Evolutionary conservation across 53 echinoderm and acorn worm species (phyloP), one percentile per base, ranked within the genome.

Genomic region (Henricia sp.): DNA sequence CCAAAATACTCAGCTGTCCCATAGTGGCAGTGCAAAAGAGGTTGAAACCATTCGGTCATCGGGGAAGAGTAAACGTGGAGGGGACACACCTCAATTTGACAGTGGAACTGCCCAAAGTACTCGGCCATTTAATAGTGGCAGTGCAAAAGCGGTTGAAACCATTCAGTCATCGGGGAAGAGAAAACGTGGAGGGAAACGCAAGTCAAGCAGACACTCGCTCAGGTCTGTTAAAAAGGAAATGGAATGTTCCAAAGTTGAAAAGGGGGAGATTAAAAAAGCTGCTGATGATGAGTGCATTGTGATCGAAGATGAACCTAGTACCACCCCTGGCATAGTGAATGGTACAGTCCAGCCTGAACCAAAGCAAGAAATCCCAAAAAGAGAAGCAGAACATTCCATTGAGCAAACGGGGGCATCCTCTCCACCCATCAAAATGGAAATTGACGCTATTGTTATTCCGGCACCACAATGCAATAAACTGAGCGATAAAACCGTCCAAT

Each of bases 251-350:
- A 70, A 70, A 55, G 51, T n/a, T 40, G 52, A 68, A 68, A 14
- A 16, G n/a, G 57, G 50, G 19, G 16, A 50, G 16, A 72, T 4
- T 4, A 11, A 26, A 63, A 35, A 20, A 5, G 53, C 16, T 34
- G 23, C 16, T 41, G 68, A 67, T 25, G 65, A 74, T 38, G 86
- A 86, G n/a, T 43, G 65, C 65, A 40, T 62, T 63, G 25, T 44
- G 11, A 29, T 17, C 13, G 65, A 46, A n/a, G 78, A 42, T 33
- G 23, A 78, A 48, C 20, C 42, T 2, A 43, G 42, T 64, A 32
- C 63, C 46, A 62, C 33, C 78, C 65, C 78, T 17, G 63, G 21
- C n/a, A 78, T 12, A 0, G 38, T 14, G n/a, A 78, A 44, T 62
- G 78, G 78, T 62, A 78, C 32, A 16, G 34, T 19, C 65, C 48